These are phyloP conservation scores for Melinaea menophilus DNA, from an alignment of 2,888 invertebrate species.

Conservation along the genomic window DNA sequence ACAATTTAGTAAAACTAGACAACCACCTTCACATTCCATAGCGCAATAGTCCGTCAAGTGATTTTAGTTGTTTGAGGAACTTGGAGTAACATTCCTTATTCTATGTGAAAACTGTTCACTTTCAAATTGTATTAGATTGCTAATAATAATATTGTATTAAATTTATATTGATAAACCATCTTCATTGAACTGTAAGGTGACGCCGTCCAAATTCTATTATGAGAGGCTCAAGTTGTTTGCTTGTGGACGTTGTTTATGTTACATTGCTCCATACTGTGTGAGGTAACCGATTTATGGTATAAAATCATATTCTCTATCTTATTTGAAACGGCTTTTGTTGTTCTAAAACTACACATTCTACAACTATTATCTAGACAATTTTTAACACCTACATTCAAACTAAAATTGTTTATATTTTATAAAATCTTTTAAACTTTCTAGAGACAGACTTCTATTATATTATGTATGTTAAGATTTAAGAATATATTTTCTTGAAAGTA, in stretches of 20 bases:
- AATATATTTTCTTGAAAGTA: no score
- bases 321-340: conserved; percentile 60
- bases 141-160: conserved; percentile 19
- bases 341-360: conserved; percentile 55
- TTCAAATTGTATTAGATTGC: conserved; percentile 32
- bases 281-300: conserved; percentile 27
- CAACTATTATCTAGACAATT: not conserved
- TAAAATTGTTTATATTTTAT: no score
- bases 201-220: conserved; percentile 60
- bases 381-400: no score
- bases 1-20: no score
- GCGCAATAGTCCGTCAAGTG: no score
- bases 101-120: conserved; percentile 16
- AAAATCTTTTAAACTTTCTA: no score
- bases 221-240: conserved; percentile 61
- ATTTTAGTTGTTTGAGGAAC: no score
- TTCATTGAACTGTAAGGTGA: conserved; percentile 51
- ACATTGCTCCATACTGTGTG: conserved; percentile 51
- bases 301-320: conserved; percentile 33
- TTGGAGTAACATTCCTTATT: not conserved
- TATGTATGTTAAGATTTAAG: no score
- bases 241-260: conserved; percentile 54
- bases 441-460: no score
- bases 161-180: conserved; percentile 43
- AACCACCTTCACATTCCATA: no score